These are phyloP conservation scores for Drosophila seclusa DNA, from an alignment of 2,888 invertebrate genomes.

Conservation along the genomic window DNA sequence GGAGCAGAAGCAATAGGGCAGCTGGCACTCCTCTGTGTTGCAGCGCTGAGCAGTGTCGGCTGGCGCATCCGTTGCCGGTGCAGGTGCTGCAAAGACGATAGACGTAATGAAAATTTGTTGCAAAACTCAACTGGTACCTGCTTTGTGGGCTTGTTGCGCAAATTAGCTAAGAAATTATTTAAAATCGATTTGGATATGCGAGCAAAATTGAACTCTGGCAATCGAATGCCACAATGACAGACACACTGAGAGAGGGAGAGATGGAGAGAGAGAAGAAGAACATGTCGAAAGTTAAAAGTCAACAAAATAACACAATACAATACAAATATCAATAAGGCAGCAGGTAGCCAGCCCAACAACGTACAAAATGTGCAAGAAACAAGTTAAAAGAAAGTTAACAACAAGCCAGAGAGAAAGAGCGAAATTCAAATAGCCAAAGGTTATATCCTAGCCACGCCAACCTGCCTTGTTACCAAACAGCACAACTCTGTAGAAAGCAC, in stretches of 20 bases:
- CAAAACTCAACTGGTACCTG: neutral
- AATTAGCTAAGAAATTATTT: slow-evolving; percentile 70
- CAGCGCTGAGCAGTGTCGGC: slow-evolving; percentile 92
- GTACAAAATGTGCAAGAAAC: slow-evolving; percentile 71
- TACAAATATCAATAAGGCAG: slow-evolving; percentile 76
- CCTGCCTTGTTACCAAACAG: slow-evolving; percentile 7
- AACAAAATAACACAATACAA: slow-evolving; percentile 76
- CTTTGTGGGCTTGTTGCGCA: slow-evolving; percentile 16
- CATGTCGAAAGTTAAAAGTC: slow-evolving; percentile 70
- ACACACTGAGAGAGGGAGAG: slow-evolving; percentile 13
- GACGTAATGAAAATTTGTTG: slow-evolving; percentile 17
- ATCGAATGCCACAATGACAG: slow-evolving; percentile 29
- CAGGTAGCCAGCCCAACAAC: slow-evolving; percentile 42
- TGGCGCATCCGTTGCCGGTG: slow-evolving; percentile 93
- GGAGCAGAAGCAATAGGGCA: slow-evolving; percentile 97
- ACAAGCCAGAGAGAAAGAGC: slow-evolving; percentile 8
- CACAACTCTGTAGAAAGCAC: neutral
- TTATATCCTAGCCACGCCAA: slow-evolving; percentile 50
- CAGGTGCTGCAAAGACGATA: slow-evolving; percentile 87
- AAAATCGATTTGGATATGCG: slow-evolving; percentile 63
- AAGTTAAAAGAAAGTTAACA: slow-evolving; percentile 80
- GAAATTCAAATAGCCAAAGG: slow-evolving; percentile 71
- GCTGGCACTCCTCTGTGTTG: slow-evolving; percentile 89
- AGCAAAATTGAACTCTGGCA: slow-evolving; percentile 37
- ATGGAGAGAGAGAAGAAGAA: neutral